Base-by-base conservation (phyloP, 2,113 vertebrate species). In the Xyrauchen texanus region DNA sequence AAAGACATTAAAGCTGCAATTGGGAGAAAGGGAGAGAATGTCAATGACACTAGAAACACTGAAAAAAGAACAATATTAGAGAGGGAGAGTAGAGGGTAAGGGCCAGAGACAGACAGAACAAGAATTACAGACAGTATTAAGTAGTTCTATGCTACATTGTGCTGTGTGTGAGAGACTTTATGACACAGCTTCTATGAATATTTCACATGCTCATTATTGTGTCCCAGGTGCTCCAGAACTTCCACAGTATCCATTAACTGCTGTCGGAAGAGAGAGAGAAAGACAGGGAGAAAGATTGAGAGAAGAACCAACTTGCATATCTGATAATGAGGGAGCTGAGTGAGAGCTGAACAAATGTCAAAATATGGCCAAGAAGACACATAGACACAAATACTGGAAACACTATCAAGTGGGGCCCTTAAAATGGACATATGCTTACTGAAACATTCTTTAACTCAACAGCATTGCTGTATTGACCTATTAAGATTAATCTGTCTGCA, bases 201-300 rank as follows among this genome's bases (percentile, higher is more conserved):
- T 34, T 34, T 77, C 85, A 74, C 58, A 52, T 57, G 45, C 84
- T 87, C 82, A 69, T 87, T 88, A 87, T 53, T 70, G 58, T 67
- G 67, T 73, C 76, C 83, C 74, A 85, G 52, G 68, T 78, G 75
- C 73, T 81, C 82, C 53, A 47, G 55, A 47, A 5, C 44, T 72
- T 16, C 55, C n/a, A 60, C 46, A 10, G 42, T 60, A 60, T 46
- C 70, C 6, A 72, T 72, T 72, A 55, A 61, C 57, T 64, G 65
- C 10, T 34, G 51, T 44, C 34, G 34, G 16, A 65, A 76, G 47
- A 62, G 12, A 57, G 12, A 57, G 9, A 15, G 11, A 44, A n/a
- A 46, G 53, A 62, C 6, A 11, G 21, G 60, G 65, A 58, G 45
- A 34, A 34, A 34, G 21, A 34, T 3, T 34, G 21, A 34, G 21